Conservation (phyloP, 2,797 vertebrate genomes). For the Myotis myotis region DNA sequence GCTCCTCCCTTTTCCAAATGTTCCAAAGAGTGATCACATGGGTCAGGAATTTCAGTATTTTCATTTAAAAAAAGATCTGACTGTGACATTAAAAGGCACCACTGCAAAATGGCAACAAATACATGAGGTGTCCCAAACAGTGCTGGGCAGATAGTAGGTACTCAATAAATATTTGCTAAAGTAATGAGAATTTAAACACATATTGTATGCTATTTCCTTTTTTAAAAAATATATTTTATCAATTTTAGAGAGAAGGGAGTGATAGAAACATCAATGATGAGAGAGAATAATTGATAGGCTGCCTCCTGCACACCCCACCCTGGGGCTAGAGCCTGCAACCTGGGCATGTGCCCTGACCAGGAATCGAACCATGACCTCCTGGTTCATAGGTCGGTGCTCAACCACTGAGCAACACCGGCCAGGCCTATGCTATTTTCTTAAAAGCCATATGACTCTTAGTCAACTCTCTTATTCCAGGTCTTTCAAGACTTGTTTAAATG, state of each 20-base stretch:
- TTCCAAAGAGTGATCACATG: neutral
- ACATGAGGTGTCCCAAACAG: neutral
- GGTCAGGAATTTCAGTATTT: neutral
- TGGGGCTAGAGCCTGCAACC: no score
- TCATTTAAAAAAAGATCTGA: neutral
- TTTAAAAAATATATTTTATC: no score
- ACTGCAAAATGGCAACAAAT: neutral
- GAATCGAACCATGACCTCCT: no score
- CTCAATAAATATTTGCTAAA: neutral
- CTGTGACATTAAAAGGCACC: neutral
- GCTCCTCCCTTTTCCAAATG: neutral
- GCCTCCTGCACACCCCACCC: no score
- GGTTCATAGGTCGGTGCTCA: no score
- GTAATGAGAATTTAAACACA: neutral
- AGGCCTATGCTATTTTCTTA: neutral
- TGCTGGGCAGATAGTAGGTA: neutral
- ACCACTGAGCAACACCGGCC: no score
- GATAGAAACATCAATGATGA: no score
- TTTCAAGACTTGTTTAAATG: slow-evolving; percentile 19
- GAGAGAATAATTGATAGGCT: no score
- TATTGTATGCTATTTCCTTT: neutral
- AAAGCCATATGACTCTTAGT: neutral
- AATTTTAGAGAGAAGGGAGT: no score
- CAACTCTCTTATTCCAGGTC: neutral
- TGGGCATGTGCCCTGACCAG: no score